These are phyloP conservation scores for Ivindomyrus marchei DNA, from an alignment of 2,113 vertebrate species.

Conservation along the genomic window DNA sequence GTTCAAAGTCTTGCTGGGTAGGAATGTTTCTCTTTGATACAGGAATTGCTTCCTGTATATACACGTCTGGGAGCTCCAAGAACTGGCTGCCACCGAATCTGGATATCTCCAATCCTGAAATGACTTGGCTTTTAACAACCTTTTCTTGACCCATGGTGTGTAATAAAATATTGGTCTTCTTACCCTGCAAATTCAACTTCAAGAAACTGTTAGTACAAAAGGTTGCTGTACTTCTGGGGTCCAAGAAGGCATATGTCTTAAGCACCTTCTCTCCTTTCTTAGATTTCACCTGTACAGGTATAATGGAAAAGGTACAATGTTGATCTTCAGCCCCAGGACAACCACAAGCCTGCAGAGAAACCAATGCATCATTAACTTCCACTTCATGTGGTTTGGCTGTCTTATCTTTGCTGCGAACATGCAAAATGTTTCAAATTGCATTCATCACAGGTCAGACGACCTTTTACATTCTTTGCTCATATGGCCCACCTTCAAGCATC, in stretches of 20 bases:
- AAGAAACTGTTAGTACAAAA: not conserved
- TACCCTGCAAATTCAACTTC: not conserved
- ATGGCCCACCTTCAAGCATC: slow-evolving; percentile 9
- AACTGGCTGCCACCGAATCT: not conserved
- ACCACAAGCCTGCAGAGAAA: not conserved
- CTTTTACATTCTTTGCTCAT: slow-evolving; percentile 12
- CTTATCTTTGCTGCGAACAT: slow-evolving; percentile 2
- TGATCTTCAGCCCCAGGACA: slow-evolving; percentile 1
- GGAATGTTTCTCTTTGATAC: not conserved
- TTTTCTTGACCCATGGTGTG: not conserved
- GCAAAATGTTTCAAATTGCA: slow-evolving; percentile 16
- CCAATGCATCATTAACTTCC: slow-evolving; percentile 9
- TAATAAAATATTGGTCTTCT: not conserved
- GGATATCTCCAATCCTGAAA: not conserved
- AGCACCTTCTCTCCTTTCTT: not conserved
- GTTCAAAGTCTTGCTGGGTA: not conserved
- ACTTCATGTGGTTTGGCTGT: not conserved
- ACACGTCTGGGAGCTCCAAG: not conserved
- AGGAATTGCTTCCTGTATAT: not conserved
- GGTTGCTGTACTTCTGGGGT: not conserved
- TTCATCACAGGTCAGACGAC: slow-evolving; percentile 9
- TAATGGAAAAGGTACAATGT: slow-evolving; percentile 11
- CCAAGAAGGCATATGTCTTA: slow-evolving; percentile 16
- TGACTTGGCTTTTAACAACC: not conserved
- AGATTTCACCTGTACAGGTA: slow-evolving; percentile 16